Evolutionary conservation across 2,113 vertebrate species (phyloP), one percentile per base, ranked within the genome.

Genomic region (Pomatorhinus ruficollis): DNA sequence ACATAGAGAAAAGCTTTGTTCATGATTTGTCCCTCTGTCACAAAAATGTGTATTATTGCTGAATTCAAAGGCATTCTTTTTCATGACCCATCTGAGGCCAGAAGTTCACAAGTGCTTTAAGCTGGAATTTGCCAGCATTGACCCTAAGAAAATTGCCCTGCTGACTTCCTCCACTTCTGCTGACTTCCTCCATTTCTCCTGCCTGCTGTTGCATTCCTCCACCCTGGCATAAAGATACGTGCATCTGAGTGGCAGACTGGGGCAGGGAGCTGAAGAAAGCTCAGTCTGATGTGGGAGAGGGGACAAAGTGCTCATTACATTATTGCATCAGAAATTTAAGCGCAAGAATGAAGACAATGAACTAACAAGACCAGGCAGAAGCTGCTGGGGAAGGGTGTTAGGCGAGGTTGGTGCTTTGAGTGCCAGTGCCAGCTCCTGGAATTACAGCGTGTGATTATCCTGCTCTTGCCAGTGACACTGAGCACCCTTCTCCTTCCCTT

Each of bases 1-100:
- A 76, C 31, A 68, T 5, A 79, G 54, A 92, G 45, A 87, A 95
- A 83, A 91, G 25, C 64, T 94, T 95, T 60, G 61, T 82, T 82
- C 49, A 35, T n/a, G 4, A 49, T 49, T 89, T 85, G 37, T 79
- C 33, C 71, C 86, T 92, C 68, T 66, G 60, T 44, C 42, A 70
- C 39, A 70, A 95, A 93, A 92, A 52, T 63, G 33, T 47, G 21
- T 33, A 78, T 17, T 63, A 87, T 37, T 33, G 7, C 30, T 78
- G 64, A 81, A 80, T 81, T 93, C 54, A 72, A 83, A 74, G 9
- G 27, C 31, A 6, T 86, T 59, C 25, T 44, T 92, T 59, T 64
- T 83, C 87, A 92, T 71, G 15, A 68, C 19, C 47, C 17, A n/a
- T 77, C 78, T 66, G 56, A 80, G 59, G 33, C 12, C 60, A 63